Conservation (phyloP, 2,888 invertebrate genomes). For the Acheta domesticus region DNA sequence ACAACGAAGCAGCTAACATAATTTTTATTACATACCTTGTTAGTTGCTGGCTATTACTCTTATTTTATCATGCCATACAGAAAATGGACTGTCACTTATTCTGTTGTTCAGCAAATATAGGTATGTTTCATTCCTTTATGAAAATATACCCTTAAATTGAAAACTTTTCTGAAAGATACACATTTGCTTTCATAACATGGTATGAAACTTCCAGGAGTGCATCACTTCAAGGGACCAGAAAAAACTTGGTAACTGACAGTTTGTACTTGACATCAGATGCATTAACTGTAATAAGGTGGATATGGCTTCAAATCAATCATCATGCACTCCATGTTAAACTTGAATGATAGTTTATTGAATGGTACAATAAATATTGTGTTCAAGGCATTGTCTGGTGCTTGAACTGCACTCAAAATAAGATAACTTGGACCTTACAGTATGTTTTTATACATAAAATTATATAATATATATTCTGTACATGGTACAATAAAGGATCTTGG, state of each 20-base stretch:
- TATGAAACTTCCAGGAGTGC: not conserved
- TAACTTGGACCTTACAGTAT: conserved; percentile 18
- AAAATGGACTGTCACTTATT: not conserved
- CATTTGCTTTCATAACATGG: too few relatives aligned
- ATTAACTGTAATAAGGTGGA: not conserved
- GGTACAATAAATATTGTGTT: conserved; percentile 32
- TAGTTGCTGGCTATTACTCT: not conserved
- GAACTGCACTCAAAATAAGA: conserved; percentile 19
- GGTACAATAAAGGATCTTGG: conserved; percentile 35
- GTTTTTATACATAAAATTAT: conserved; percentile 27
- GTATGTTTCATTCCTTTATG: not conserved
- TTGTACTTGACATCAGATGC: not conserved
- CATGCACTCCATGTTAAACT: not conserved
- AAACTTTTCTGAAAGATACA: too few relatives aligned
- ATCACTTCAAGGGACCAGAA: conserved; percentile 28
- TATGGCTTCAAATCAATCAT: not conserved
- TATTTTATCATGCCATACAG: not conserved
- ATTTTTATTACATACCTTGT: not conserved
- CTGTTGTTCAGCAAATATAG: not conserved
- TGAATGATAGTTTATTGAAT: conserved; percentile 26
- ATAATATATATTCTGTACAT: conserved; percentile 30
- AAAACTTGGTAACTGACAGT: conserved; percentile 2
- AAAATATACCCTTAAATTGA: too few relatives aligned
- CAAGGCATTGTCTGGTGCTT: conserved; percentile 21
- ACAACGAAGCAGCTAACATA: not conserved